phyloP scores from a whole-genome alignment of 2,888 invertebrate genomes.

The Timandra comae region DNA sequence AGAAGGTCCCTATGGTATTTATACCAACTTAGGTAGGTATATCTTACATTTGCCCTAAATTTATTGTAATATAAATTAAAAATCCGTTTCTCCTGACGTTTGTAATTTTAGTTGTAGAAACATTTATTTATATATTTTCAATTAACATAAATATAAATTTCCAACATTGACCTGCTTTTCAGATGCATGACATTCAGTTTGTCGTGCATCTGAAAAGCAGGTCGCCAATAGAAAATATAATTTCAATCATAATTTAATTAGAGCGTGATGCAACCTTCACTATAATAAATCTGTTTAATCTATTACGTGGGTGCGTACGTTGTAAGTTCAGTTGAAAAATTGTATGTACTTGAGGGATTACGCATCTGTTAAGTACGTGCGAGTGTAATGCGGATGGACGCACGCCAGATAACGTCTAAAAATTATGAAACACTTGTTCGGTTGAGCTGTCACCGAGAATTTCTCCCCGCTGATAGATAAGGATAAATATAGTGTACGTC shows the following conservation, averaged over 20 bases:
- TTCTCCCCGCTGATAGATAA: slow-evolving; percentile 48
- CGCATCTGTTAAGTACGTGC: slow-evolving; percentile 29
- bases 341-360: slow-evolving; percentile 21
- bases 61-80: no score
- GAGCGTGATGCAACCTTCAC: slow-evolving; percentile 14
- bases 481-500: slow-evolving; percentile 60
- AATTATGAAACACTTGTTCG: slow-evolving; percentile 20
- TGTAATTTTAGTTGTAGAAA: no score
- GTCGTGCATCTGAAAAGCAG: no score
- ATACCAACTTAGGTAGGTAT: no score
- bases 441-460: slow-evolving; percentile 43
- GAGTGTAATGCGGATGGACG: slow-evolving; percentile 36
- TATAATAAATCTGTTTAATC: slow-evolving; percentile 14
- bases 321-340: slow-evolving; percentile 8
- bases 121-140: no score
- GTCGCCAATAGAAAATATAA: slow-evolving; percentile 1
- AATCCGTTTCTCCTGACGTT: no score
- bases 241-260: slow-evolving; percentile 4
- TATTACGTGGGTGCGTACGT: slow-evolving; percentile 9
- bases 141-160: no score
- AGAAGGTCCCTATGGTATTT: no score
- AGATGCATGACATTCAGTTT: no score
- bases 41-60: no score
- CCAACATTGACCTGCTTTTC: no score
- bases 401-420: slow-evolving; percentile 36